Evolutionary conservation across 2,888 invertebrate species (phyloP), one percentile per base, ranked within the genome.

Genomic region (Torymus tubicola): DNA sequence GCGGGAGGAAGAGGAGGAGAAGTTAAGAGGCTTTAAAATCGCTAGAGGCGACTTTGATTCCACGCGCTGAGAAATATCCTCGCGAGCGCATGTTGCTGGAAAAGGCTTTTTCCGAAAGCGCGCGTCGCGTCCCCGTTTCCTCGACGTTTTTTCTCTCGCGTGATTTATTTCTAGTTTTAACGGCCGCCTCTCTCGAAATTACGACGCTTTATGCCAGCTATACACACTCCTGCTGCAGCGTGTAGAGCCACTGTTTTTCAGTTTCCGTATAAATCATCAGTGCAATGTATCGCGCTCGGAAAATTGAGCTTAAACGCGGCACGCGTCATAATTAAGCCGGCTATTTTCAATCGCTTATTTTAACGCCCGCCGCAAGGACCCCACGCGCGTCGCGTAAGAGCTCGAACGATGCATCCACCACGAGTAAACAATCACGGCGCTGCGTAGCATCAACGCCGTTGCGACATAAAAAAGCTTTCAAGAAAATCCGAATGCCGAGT

Each of bases 401-500:
- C 31, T 2, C 5, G 31, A 31, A 31, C 31, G 31, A 4, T 31
- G 31, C 31, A 31, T 31, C 31, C 31, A 31, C 42, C 10, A 18
- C 61, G 24, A 71, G 61, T 60, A 72, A 72, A 71, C 71, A 72
- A 72, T 63, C 71, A 63, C 52, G 14, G 61, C 3, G 18, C 65
- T 42, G n/a, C 14, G 10, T 24, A 12, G 63, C 63, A 42, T 13
- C 24, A 18, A 52, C 57, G 58, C n/a, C 3, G 13, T 11, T 21
- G 67, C 14, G 53, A 69, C 76, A 76, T 53, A 69, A 57, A 61
- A 76, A 68, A 69, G 70, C 76, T 70, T 76, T 76, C 74, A 58
- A 74, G 58, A 67, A 65, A 58, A 67, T 42, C 18, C 16, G 4
- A 24, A 55, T 42, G 42, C 42, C 8, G 42, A 5, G 8, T 8